Evolutionary conservation across 2,797 vertebrate species (phyloP), one percentile per base, ranked within the genome.

Genomic region (Typhlichthys eigenmanni): DNA sequence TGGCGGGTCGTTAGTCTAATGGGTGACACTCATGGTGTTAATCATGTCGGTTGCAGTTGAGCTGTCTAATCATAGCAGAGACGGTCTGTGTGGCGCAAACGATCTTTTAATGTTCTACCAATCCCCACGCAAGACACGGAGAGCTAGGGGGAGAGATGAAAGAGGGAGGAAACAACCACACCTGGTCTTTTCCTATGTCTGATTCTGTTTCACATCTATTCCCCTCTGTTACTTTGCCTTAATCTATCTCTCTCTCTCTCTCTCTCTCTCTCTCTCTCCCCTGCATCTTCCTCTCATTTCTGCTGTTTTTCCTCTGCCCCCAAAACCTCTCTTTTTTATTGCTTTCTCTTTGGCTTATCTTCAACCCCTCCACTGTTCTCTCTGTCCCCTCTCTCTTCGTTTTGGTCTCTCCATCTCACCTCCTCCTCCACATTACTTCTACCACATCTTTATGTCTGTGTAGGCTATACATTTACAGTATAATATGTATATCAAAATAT

Each of bases 101-200:
- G 60, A 83, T 76, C 11, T 85, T 88, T 88, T 90, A 88, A 88
- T 83, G 82, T 77, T 54, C 51, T 61, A 60, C 0, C 12, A 17
- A 60, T 58, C 24, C 29, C 59, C 50, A 58, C 17, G 51, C 71
- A 73, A 14, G 43, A 34, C 19, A 16, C n/a, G 60, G 48, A 8
- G 50, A 32, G 38, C n/a, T 51, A 55, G 38, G n/a, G 52, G 45
- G 65, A 67, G 38, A 1, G 32, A 55, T 17, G 10, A 11, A 47
- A 54, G 54, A 67, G 65, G 29, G 16, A 59, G 57, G 32, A 64
- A 63, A 65, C 47, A 65, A 67, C 68, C 63, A 74, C 69, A 64
- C 62, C 59, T 46, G 66, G 69, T 83, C 48, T 59, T 7, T 69
- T 54, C 51, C n/a, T 1, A 38, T 38, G 60, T 47, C 43, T n/a